phyloP scores from a whole-genome alignment of 2,113 vertebrate genomes.

The Baryphthengus martii region DNA sequence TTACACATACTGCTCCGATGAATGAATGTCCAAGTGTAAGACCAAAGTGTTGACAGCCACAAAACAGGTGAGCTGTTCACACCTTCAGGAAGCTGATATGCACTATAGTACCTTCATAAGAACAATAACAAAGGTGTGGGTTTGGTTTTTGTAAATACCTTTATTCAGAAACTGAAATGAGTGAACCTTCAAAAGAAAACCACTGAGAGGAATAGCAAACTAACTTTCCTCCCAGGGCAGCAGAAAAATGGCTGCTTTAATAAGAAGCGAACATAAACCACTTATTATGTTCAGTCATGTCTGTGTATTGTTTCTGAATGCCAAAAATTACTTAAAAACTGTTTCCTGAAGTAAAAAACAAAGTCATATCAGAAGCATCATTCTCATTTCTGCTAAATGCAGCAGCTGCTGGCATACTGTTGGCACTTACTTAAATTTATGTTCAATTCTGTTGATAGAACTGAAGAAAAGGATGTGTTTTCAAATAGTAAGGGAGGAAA shows the following conservation, averaged over 20 bases:
- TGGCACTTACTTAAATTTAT: background rate
- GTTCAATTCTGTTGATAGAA: background rate
- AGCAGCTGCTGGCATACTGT: background rate
- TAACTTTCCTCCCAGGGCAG: background rate
- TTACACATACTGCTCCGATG: background rate
- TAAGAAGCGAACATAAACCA: background rate
- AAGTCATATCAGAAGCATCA: background rate
- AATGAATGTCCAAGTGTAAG: background rate
- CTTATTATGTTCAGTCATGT: background rate
- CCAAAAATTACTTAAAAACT: constrained; percentile 4
- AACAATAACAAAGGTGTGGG: background rate
- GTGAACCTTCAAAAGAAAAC: background rate
- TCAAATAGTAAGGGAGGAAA: background rate
- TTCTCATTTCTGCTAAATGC: background rate
- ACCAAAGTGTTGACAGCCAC: background rate
- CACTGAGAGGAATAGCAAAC: background rate
- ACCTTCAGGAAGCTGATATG: background rate
- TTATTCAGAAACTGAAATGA: background rate
- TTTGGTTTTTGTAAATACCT: background rate
- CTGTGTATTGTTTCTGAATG: background rate
- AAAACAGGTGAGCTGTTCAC: background rate
- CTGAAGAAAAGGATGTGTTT: background rate
- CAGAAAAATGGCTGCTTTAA: background rate
- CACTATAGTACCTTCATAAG: background rate
- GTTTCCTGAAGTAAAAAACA: background rate